Conservation (phyloP, 1,140 invertebrate genomes). For the Atta cephalotes region DNA sequence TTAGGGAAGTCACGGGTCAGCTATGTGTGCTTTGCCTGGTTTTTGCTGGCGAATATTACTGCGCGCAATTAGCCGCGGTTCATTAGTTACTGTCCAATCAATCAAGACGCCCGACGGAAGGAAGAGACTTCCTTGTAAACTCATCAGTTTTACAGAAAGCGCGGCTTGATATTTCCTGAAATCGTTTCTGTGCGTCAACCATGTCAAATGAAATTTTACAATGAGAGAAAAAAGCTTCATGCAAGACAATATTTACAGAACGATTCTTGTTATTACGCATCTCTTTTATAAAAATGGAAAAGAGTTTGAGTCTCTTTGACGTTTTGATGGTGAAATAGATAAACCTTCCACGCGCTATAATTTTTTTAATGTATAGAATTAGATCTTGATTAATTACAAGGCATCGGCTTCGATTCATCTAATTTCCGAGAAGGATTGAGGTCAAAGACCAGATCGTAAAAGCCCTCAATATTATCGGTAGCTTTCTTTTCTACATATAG, state of each 20-base stretch:
- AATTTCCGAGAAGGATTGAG: conserved; percentile 48
- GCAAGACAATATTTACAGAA: not conserved
- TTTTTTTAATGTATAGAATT: conserved; percentile 54
- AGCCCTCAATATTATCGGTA: not conserved
- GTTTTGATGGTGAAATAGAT: conserved; percentile 24
- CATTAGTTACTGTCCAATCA: conserved; percentile 82
- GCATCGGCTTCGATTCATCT: conserved; percentile 36
- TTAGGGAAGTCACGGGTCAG: conserved; percentile 78
- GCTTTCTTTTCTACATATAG: not conserved
- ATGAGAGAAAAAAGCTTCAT: not conserved
- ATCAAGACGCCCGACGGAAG: conserved; percentile 69
- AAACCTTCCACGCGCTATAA: conserved; percentile 39
- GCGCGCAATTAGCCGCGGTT: conserved; percentile 78
- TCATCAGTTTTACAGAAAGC: conserved; percentile 49
- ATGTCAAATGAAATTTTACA: not conserved
- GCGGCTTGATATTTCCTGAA: conserved; percentile 1
- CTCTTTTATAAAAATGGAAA: not conserved
- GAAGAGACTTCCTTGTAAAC: conserved; percentile 66
- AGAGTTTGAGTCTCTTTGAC: not conserved
- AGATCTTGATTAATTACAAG: conserved; percentile 53
- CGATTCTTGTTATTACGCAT: not conserved
- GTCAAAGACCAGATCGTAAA: conserved; percentile 47
- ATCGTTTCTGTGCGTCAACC: not conserved
- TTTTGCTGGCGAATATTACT: conserved; percentile 79
- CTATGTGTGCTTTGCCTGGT: conserved; percentile 79